Conservation (phyloP, 2,888 invertebrate species). For the Diadromus collaris region DNA sequence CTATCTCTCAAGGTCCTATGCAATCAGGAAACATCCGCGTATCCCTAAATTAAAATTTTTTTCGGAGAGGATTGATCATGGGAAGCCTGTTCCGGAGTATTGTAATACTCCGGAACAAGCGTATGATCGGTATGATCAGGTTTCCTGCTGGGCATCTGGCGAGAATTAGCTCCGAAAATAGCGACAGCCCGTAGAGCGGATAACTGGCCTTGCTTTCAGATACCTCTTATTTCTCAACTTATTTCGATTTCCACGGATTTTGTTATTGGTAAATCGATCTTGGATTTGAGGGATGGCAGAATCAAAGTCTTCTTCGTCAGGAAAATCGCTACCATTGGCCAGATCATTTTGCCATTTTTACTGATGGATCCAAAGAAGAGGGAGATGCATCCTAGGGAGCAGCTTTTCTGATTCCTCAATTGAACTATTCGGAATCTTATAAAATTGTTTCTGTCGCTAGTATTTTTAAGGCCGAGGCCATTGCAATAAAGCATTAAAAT, state of each 20-base stretch:
- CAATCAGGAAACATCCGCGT: background rate
- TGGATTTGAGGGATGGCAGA: too few species aligned
- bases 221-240: background rate
- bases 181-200: too few species aligned
- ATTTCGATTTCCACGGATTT: background rate
- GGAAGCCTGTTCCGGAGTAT: background rate
- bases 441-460: background rate
- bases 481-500: background rate
- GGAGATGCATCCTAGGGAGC: background rate
- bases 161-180: background rate
- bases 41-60: background rate
- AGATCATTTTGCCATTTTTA: background rate
- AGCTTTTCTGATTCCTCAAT: background rate
- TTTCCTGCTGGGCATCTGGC: background rate
- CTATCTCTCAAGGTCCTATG: background rate
- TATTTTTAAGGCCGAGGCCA: background rate
- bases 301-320: background rate
- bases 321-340: background rate
- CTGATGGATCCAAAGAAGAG: background rate
- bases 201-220: background rate
- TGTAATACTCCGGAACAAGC: too few species aligned
- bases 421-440: background rate
- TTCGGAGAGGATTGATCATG: background rate
- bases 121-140: too few species aligned
- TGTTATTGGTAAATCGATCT: background rate